These are phyloP conservation scores for Ciconia stormi DNA, from an alignment of 2,113 vertebrate species.

Conservation along the genomic window DNA sequence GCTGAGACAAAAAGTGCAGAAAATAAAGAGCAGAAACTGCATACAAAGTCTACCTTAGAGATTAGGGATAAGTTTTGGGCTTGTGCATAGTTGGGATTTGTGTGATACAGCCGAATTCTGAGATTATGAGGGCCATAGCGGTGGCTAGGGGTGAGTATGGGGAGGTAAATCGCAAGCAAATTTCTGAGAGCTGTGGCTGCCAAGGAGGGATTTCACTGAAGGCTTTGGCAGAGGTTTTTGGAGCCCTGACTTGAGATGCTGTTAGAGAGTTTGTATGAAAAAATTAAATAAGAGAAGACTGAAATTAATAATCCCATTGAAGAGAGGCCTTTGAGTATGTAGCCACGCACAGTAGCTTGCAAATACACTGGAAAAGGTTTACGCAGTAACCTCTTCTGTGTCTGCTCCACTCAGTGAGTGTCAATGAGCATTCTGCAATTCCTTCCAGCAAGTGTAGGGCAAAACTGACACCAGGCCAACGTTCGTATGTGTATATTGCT, in stretches of 20 bases:
- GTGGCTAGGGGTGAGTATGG: neutral
- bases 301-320: conserved; percentile 30
- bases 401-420: neutral
- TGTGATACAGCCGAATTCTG: neutral
- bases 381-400: neutral
- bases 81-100: neutral
- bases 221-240: conserved; percentile 8
- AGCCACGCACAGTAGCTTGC: neutral
- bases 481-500: neutral
- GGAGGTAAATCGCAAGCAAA: conserved; percentile 37
- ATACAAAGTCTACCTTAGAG: neutral
- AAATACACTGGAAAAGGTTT: neutral
- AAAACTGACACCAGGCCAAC: neutral
- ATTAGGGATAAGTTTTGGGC: neutral
- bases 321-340: neutral
- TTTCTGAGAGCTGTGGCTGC: conserved; percentile 3
- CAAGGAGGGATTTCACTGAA: neutral
- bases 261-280: neutral
- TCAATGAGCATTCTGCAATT: neutral
- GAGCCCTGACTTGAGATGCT: neutral
- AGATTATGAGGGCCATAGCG: rapidly evolving
- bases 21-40: neutral
- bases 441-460: neutral
- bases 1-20: neutral
- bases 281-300: neutral